A percentile compares a stretch with the other conserved stretches of the same genome.
These are phyloP conservation scores for Dryadula phaetusa DNA, from an alignment of 2,888 invertebrate species.

Conservation along the genomic window DNA sequence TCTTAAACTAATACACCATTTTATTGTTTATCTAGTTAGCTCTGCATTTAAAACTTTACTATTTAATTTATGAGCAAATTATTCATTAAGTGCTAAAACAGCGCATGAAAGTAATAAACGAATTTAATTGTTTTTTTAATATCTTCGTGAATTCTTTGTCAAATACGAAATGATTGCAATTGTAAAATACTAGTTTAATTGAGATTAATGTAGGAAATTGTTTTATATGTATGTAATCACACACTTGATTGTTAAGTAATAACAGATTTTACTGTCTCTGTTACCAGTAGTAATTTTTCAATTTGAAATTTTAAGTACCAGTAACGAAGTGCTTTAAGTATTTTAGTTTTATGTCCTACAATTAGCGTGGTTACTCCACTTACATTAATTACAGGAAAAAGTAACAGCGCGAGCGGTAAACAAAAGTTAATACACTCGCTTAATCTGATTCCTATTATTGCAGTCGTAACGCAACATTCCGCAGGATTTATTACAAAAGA, in stretches of 20 bases:
- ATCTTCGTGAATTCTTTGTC: neutral
- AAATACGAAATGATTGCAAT: neutral
- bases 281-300: slow-evolving; percentile 8
- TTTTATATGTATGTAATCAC: neutral
- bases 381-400: slow-evolving; percentile 67
- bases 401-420: slow-evolving; percentile 60
- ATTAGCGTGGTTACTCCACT: slow-evolving; percentile 50
- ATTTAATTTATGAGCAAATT: slow-evolving; percentile 35
- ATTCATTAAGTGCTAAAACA: neutral
- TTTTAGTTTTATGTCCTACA: slow-evolving; percentile 40
- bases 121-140: neutral
- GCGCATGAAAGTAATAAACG: no score
- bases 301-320: slow-evolving; percentile 18
- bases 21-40: slow-evolving; percentile 38
- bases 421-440: slow-evolving; percentile 70
- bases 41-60: slow-evolving; percentile 39
- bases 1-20: slow-evolving; percentile 42
- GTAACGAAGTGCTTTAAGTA: slow-evolving; percentile 26
- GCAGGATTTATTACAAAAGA: slow-evolving; percentile 77
- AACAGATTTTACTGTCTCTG: slow-evolving; percentile 13
- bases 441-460: slow-evolving; percentile 80
- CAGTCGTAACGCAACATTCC: slow-evolving; percentile 72
- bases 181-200: neutral
- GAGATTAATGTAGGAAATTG: neutral
- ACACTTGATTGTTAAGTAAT: slow-evolving; percentile 16